Conservation (phyloP, 2,797 vertebrate genomes). For the Poecilia picta region DNA sequence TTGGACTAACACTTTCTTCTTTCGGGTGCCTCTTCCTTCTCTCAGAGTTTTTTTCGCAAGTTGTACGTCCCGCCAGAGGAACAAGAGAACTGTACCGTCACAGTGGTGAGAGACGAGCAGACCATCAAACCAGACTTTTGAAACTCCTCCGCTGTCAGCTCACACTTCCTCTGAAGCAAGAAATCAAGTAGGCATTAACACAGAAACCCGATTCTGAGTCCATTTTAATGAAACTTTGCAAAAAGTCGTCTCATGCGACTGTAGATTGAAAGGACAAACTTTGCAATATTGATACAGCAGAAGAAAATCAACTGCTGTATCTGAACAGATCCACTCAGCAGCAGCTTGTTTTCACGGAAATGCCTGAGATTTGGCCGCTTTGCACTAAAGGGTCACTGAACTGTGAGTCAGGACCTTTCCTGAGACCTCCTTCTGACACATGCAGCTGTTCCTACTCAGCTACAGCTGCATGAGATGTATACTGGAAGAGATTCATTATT, state of each 20-base stretch:
- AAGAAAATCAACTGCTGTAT: background rate
- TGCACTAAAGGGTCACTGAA: background rate
- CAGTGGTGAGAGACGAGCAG: slow-evolving; percentile 32
- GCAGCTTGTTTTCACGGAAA: background rate
- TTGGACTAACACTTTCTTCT: background rate
- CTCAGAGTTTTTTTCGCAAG: slow-evolving; percentile 16
- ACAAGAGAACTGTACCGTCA: slow-evolving; percentile 46
- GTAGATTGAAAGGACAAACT: background rate
- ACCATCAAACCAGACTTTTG: background rate
- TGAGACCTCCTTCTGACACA: background rate
- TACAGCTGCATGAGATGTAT: background rate
- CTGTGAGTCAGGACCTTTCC: background rate
- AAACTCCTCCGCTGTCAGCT: background rate
- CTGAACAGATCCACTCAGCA: background rate
- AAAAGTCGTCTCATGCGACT: background rate
- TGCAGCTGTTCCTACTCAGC: background rate
- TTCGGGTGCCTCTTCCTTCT: slow-evolving; percentile 1
- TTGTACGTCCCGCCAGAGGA: slow-evolving; percentile 38
- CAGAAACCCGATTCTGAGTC: too few relatives aligned
- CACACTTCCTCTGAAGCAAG: background rate
- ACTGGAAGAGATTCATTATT: background rate
- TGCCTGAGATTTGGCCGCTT: background rate
- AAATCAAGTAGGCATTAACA: background rate
- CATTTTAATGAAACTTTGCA: background rate
- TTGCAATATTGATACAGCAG: background rate